Conservation (phyloP, 2,888 invertebrate species). For the Allygus modestus region DNA sequence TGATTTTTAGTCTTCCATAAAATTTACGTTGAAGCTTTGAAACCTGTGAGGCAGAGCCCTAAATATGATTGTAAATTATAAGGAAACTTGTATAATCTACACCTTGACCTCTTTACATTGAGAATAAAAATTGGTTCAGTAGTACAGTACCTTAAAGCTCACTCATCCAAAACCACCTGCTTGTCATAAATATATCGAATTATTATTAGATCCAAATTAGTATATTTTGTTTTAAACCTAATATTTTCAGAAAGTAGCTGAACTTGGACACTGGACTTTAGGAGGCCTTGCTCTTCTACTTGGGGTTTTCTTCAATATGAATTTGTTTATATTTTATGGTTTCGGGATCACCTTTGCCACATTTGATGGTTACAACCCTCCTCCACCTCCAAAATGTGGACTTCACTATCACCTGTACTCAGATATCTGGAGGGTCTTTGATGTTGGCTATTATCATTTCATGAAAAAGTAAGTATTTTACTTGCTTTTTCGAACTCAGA, state of each 20-base stretch:
- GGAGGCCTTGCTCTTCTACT: constrained; percentile 93
- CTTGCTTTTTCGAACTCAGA: no score
- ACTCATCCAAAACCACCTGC: no score
- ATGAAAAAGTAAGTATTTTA: constrained; percentile 81
- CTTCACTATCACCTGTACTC: constrained; percentile 95
- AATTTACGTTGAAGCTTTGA: no score
- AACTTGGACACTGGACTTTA: constrained; percentile 84
- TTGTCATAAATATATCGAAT: no score
- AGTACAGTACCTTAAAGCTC: no score
- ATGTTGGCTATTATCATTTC: constrained; percentile 94
- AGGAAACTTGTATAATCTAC: no score
- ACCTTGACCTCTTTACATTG: no score
- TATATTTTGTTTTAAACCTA: background rate
- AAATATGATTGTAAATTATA: no score
- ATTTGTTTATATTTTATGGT: constrained; percentile 95
- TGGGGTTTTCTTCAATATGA: constrained; percentile 94
- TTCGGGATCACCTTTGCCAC: constrained; percentile 84
- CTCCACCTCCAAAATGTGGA: constrained; percentile 91
- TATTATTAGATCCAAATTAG: no score
- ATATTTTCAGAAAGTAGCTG: constrained; percentile 77
- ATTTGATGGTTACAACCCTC: constrained; percentile 80
- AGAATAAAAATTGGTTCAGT: no score
- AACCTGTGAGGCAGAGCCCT: no score
- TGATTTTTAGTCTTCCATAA: no score
- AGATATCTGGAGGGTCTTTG: constrained; percentile 98